These are phyloP conservation scores for Petrocephalus microphthalmus DNA, from an alignment of 2,113 vertebrate species.

Conservation along the genomic window DNA sequence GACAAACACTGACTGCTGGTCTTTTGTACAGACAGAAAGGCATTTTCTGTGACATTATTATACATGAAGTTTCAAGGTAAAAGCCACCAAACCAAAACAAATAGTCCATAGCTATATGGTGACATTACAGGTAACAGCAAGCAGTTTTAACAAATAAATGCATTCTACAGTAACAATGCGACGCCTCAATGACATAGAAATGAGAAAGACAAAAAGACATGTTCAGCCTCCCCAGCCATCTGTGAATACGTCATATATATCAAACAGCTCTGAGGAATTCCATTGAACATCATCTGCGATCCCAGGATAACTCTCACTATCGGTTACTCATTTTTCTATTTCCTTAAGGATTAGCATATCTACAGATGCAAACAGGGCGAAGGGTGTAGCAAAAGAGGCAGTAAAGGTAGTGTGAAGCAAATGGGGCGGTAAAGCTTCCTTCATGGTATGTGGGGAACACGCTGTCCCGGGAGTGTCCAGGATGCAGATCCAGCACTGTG, in stretches of 20 bases:
- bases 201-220: too few relatives aligned
- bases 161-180: too few relatives aligned
- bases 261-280: background rate
- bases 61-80: background rate
- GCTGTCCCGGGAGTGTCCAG: background rate
- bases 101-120: background rate
- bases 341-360: background rate
- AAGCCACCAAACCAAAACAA: background rate
- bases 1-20: background rate
- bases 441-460: background rate
- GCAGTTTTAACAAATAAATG: background rate
- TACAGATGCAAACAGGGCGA: background rate
- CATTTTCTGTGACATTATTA: background rate
- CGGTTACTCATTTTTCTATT: background rate
- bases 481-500: background rate
- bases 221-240: background rate
- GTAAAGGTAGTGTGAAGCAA: background rate
- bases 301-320: background rate
- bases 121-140: background rate
- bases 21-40: background rate
- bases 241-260: background rate
- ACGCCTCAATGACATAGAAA: too few relatives aligned
- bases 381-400: background rate
- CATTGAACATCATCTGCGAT: background rate
- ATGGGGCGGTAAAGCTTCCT: background rate